Conservation (phyloP, 2,888 invertebrate species). For the Pachycephus smyrnensis region DNA sequence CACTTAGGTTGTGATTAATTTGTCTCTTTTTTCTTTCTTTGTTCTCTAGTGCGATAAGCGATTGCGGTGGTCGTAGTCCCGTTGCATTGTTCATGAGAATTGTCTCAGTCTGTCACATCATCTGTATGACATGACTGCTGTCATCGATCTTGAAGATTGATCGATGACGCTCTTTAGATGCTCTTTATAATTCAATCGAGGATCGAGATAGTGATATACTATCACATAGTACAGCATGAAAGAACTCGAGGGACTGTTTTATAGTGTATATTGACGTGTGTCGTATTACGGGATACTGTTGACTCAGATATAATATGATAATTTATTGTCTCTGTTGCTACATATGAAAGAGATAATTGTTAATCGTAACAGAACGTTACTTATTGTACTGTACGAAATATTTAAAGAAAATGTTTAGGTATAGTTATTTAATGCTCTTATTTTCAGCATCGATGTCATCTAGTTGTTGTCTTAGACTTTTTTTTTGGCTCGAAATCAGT, state of each 20-base stretch:
- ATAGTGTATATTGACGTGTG: neutral
- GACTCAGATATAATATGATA: neutral
- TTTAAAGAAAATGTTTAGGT: neutral
- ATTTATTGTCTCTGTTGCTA: neutral
- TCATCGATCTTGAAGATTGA: neutral
- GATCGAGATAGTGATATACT: no score
- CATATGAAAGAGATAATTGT: neutral
- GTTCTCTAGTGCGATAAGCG: neutral
- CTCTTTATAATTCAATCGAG: neutral
- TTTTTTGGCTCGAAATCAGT: neutral
- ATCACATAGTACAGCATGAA: conserved; percentile 2
- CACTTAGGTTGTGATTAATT: neutral
- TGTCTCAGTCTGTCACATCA: neutral
- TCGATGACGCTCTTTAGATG: neutral
- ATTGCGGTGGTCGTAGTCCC: neutral
- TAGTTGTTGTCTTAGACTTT: neutral
- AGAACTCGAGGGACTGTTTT: neutral
- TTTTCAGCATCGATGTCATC: neutral
- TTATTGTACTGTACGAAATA: neutral
- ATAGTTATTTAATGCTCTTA: neutral
- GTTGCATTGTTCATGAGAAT: neutral
- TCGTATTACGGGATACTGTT: neutral
- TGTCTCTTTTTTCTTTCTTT: neutral
- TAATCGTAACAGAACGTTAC: neutral
- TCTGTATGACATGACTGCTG: neutral